A percentile compares a stretch with the other conserved stretches of the same genome.
These are phyloP conservation scores for Sesia apiformis DNA, from an alignment of 2,888 invertebrate species.

Conservation along the genomic window DNA sequence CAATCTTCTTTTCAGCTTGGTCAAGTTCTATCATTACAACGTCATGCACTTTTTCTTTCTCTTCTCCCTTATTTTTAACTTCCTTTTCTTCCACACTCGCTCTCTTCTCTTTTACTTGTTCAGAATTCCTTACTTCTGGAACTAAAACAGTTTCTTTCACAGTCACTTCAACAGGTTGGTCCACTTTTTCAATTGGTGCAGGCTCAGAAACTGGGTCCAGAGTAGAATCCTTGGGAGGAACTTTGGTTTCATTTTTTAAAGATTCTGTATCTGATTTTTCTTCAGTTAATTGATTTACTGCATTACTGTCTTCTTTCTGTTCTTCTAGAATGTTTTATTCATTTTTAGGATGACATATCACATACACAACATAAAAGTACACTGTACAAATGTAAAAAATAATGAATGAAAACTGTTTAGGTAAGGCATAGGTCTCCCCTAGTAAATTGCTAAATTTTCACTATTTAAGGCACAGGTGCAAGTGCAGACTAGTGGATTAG, in stretches of 20 bases:
- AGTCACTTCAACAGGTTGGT: conserved; percentile 11
- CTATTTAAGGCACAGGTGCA: no score
- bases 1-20: conserved; percentile 18
- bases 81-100: conserved; percentile 20
- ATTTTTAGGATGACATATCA: no score
- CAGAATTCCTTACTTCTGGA: conserved; percentile 18
- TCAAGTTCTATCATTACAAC: conserved; percentile 44
- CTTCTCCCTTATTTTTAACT: conserved; percentile 15
- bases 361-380: no score
- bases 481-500: no score
- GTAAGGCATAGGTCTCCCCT: no score
- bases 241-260: not conserved
- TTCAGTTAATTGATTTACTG: not conserved
- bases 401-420: no score
- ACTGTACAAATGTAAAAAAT: no score
- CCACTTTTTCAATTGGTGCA: conserved; percentile 14
- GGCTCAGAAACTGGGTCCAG: conserved; percentile 8
- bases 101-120: conserved; percentile 15
- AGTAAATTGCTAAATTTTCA: no score
- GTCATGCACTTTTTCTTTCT: conserved; percentile 18
- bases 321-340: no score
- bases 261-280: not conserved
- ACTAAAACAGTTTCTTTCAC: conserved; percentile 2
- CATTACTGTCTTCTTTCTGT: no score
- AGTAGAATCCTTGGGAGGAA: not conserved